Conservation (phyloP, 2,113 vertebrate species). For the Diadophis punctatus region DNA sequence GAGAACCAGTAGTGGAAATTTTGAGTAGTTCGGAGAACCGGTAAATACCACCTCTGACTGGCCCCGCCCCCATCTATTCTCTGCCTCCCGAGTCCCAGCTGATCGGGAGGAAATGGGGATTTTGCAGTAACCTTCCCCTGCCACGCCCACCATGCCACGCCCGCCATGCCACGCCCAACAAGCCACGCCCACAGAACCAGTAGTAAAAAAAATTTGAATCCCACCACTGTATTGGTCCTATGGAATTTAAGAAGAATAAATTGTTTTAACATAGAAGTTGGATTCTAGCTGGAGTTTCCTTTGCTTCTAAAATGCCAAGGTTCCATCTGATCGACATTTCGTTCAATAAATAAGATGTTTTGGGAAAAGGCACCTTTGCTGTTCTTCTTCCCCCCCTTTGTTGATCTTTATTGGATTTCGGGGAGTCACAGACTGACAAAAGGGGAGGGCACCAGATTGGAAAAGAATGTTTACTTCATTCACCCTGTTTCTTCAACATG, state of each 20-base stretch:
- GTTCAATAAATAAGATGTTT: slow-evolving; percentile 33
- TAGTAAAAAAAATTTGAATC: too few relatives aligned
- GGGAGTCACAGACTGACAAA: neutral
- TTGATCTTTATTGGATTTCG: slow-evolving; percentile 22
- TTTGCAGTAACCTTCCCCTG: too few relatives aligned
- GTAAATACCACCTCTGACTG: too few relatives aligned
- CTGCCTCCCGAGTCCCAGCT: too few relatives aligned
- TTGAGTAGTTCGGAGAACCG: too few relatives aligned
- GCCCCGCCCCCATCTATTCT: too few relatives aligned
- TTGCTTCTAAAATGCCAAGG: slow-evolving; percentile 45
- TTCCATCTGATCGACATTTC: slow-evolving; percentile 57
- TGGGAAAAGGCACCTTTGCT: slow-evolving; percentile 54
- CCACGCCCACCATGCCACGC: too few relatives aligned
- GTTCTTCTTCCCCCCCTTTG: slow-evolving; percentile 5
- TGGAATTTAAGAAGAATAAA: neutral
- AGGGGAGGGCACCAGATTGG: neutral
- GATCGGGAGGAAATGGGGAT: too few relatives aligned
- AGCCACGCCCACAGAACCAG: too few relatives aligned
- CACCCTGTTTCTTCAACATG: slow-evolving; percentile 46
- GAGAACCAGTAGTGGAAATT: too few relatives aligned
- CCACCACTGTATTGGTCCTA: neutral
- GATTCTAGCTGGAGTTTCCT: slow-evolving; percentile 48
- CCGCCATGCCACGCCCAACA: too few relatives aligned
- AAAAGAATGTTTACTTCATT: slow-evolving; percentile 16
- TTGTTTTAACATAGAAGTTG: neutral